Evolutionary conservation across 2,113 vertebrate genomes (phyloP), one percentile per base, ranked within the genome.

Genomic region (Sus scrofa): DNA sequence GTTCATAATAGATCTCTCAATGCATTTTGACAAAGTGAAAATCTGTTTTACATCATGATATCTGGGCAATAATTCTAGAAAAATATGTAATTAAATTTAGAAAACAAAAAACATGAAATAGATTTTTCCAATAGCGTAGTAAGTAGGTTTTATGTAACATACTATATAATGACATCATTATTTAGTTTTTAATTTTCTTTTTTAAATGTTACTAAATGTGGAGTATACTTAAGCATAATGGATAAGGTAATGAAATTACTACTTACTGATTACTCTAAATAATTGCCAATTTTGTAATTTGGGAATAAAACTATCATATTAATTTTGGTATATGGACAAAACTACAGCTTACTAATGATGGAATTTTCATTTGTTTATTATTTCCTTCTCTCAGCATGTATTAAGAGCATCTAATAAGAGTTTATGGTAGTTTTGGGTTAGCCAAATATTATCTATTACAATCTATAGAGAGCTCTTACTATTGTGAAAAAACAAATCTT

Each of bases 31-130:
- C 85, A 95, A 90, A 96, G 92, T 95, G 71, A 89, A 96, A 94
- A 91, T 96, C 92, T 97, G 54, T 96, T 97, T 96, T 96, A 96
- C 34, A 94, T 96, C 89, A 97, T 88, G 58, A 97, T 26, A 96
- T 97, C 77, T 95, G 71, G 67, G 90, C 56, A 88, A 87, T 86
- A 54, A 92, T 78, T 91, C 60, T 74, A 88, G 68, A 65, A 44
- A 91, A 91, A 93, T 20, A 10, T 97, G 88, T 86, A 95, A 96
- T 92, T 95, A 92, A 94, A 77, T 87, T 70, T 22, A 73, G 75
- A 95, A 92, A 85, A 89, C 20, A 79, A 93, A 93, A 32, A 83
- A 86, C 56, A 92, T 20, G 27, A 83, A 97, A 87, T 52, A 95
- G 14, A 71, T 92, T 91, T 93, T 93, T 63, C 13, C 32, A 13